Conservation (phyloP, 2,797 vertebrate species). For the Cichlasoma orientale region DNA sequence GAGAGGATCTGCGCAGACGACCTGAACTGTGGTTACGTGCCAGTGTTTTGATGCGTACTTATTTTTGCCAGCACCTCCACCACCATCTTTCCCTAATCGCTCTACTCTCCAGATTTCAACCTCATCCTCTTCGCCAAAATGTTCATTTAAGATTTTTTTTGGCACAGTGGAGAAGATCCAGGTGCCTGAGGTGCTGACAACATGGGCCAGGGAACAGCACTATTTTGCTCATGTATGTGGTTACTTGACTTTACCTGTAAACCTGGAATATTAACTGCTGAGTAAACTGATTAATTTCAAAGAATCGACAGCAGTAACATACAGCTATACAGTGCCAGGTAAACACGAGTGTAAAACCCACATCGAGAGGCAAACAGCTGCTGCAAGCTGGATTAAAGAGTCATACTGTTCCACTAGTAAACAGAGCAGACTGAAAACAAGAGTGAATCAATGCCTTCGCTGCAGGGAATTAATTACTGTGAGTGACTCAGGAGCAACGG, state of each 20-base stretch:
- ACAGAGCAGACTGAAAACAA: constrained; percentile 37
- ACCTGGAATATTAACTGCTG: not conserved
- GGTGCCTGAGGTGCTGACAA: not conserved
- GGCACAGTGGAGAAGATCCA: not conserved
- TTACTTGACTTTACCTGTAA: not conserved
- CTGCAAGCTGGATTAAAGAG: constrained; percentile 50
- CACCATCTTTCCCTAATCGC: too few species aligned
- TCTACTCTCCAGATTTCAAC: not conserved
- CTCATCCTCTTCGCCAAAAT: not conserved
- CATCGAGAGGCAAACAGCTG: constrained; percentile 20
- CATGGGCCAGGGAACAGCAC: not conserved
- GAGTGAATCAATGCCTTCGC: constrained; percentile 59
- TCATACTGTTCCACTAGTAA: constrained; percentile 55
- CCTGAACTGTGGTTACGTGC: too few species aligned
- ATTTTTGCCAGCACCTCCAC: too few species aligned
- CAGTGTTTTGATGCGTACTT: too few species aligned
- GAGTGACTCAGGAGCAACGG: constrained; percentile 8
- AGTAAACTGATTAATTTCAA: not conserved
- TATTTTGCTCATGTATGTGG: not conserved
- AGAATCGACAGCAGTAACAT: not conserved
- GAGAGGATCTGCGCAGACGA: not conserved
- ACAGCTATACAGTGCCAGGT: not conserved
- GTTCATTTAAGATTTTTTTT: not conserved
- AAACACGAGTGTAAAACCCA: not conserved
- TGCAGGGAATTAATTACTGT: constrained; percentile 42